Evolutionary conservation across 2,113 vertebrate genomes (phyloP).

Genomic region (Podarcis muralis): DNA sequence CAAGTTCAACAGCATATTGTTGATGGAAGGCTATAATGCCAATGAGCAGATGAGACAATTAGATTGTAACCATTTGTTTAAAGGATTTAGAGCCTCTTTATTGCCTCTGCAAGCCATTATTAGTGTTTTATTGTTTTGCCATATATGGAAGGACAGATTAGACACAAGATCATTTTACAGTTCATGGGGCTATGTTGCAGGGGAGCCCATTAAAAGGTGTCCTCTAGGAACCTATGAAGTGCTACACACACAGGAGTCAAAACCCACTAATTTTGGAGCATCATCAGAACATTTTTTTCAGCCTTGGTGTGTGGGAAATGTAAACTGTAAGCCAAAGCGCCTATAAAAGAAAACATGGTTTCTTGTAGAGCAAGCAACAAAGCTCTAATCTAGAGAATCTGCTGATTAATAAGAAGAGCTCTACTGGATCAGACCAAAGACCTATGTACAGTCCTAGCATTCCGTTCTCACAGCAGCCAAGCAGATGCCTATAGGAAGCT

Average conservation of each 20-base stretch:
- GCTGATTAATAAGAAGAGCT: too few species aligned
- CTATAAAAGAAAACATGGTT: constrained; percentile 11
- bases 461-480: too few species aligned
- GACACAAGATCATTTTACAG: constrained; percentile 57
- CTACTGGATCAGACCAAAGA: too few species aligned
- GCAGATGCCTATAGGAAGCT: too few species aligned
- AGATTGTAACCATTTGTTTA: constrained; percentile 79
- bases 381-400: background rate
- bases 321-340: background rate
- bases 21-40: constrained; percentile 66
- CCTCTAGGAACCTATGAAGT: constrained; percentile 10
- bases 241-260: background rate
- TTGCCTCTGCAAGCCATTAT: constrained; percentile 55
- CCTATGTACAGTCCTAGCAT: too few species aligned
- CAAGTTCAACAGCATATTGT: constrained; percentile 68
- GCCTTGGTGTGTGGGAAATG: constrained; percentile 2
- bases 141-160: constrained; percentile 70
- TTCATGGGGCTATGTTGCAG: constrained; percentile 20
- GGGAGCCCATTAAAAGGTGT: constrained; percentile 33
- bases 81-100: constrained; percentile 76
- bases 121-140: constrained; percentile 69
- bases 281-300: background rate
- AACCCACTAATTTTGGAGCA: background rate
- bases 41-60: constrained; percentile 77
- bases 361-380: background rate